A percentile compares a stretch with the other conserved stretches of the same genome.
phyloP scores from a whole-genome alignment of 2,113 vertebrate species.

The Illadopsis cleaveri region DNA sequence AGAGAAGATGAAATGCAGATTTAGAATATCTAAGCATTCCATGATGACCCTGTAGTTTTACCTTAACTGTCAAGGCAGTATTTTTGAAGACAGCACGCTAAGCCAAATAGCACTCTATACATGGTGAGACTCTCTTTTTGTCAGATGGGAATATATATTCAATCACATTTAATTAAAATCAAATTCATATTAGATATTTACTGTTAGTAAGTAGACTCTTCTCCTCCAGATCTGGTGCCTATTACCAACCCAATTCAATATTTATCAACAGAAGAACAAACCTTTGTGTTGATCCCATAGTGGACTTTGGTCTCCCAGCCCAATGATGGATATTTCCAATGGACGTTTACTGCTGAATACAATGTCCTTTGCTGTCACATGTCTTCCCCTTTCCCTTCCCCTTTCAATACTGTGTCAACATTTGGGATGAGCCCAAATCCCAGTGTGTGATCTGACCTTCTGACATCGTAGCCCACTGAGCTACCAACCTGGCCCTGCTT shows the following conservation, averaged over 20 bases:
- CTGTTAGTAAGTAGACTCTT: background rate
- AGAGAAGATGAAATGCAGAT: background rate
- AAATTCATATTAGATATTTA: background rate
- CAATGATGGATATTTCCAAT: background rate
- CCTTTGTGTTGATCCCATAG: background rate
- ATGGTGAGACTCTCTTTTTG: background rate
- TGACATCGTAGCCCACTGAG: background rate
- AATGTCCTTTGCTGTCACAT: background rate
- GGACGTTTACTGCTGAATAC: background rate
- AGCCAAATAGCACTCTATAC: background rate
- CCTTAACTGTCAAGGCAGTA: background rate
- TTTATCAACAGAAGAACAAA: background rate
- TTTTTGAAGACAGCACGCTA: background rate
- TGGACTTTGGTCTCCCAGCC: background rate
- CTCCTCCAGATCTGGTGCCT: background rate
- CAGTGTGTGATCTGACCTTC: constrained; percentile 13
- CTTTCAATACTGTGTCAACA: background rate
- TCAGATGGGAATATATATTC: background rate
- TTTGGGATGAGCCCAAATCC: constrained; percentile 37
- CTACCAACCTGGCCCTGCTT: constrained; percentile 7
- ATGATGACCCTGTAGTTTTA: background rate
- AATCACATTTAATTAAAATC: background rate
- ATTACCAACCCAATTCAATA: background rate
- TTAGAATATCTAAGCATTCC: background rate
- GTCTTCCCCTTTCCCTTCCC: constrained; percentile 16